Conservation (phyloP, 2,113 vertebrate species). For the Notechis scutatus region DNA sequence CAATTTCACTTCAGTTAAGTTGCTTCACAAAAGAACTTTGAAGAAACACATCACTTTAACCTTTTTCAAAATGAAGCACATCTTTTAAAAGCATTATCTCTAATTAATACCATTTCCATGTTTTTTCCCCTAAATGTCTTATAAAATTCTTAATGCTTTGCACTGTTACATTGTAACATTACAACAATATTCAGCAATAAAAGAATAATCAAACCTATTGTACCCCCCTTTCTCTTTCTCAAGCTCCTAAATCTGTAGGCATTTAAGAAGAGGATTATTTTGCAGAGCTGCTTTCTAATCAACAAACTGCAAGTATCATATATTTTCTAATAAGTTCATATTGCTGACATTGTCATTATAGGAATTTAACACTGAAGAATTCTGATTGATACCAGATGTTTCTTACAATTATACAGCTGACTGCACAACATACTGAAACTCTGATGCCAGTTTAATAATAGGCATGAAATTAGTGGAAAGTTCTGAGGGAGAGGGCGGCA, state of each 20-base stretch:
- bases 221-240: neutral
- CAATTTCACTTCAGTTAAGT: neutral
- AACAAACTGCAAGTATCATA: slow-evolving; percentile 48
- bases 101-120: slow-evolving; percentile 12
- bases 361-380: slow-evolving; percentile 43
- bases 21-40: neutral
- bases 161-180: slow-evolving; percentile 57
- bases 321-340: slow-evolving; percentile 59
- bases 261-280: slow-evolving; percentile 54
- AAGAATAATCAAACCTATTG: slow-evolving; percentile 55
- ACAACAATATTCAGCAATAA: slow-evolving; percentile 49
- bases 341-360: slow-evolving; percentile 60
- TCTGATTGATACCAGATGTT: slow-evolving; percentile 51
- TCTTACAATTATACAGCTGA: slow-evolving; percentile 52
- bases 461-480: slow-evolving; percentile 52
- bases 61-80: neutral
- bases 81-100: neutral
- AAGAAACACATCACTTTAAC: neutral
- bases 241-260: slow-evolving; percentile 36
- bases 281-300: slow-evolving; percentile 43
- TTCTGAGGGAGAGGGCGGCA: neutral
- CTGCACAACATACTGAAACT: slow-evolving; percentile 27
- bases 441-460: slow-evolving; percentile 44
- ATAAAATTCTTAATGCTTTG: slow-evolving; percentile 44
- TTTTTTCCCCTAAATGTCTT: slow-evolving; percentile 48